Evolutionary conservation across 2,888 invertebrate species (phyloP).

Genomic region (Ormyrus pomaceus): DNA sequence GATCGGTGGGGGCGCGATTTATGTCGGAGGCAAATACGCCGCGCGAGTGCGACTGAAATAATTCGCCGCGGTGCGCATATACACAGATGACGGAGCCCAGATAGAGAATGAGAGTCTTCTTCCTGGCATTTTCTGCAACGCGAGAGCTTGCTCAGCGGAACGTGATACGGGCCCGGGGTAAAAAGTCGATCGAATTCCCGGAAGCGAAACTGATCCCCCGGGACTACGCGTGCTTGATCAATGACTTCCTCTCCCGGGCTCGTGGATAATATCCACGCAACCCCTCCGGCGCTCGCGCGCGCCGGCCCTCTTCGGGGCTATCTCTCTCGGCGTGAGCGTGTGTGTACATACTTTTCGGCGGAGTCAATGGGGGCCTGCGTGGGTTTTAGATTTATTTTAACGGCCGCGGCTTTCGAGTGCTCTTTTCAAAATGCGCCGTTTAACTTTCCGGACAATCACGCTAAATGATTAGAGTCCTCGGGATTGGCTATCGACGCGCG

Average conservation of each 20-base stretch:
- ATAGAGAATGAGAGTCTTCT: constrained; percentile 24
- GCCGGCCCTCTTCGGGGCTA: background rate
- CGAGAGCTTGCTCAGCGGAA: constrained; percentile 56
- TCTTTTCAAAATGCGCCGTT: constrained; percentile 19
- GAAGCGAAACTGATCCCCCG: constrained; percentile 65
- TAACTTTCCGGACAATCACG: constrained; percentile 45
- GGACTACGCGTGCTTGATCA: constrained; percentile 55
- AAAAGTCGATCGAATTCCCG: constrained; percentile 68
- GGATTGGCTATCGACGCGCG: constrained; percentile 5
- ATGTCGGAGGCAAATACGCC: no score
- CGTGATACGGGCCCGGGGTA: constrained; percentile 54
- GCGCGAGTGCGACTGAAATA: no score
- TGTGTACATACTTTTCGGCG: constrained; percentile 22
- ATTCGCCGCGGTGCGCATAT: no score
- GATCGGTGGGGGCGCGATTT: no score
- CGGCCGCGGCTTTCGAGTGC: background rate
- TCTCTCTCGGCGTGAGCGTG: background rate
- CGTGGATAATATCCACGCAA: constrained; percentile 48
- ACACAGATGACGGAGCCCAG: background rate
- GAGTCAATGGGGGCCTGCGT: constrained; percentile 13
- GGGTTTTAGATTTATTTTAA: constrained; percentile 44
- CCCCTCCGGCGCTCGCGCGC: background rate
- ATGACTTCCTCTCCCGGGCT: constrained; percentile 53
- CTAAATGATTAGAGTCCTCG: constrained; percentile 26
- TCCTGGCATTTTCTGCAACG: constrained; percentile 54